Percentiles rank a stretch among this genome's conserved stretches.
These are phyloP conservation scores for Silurus glanis DNA, from an alignment of 2,113 vertebrate species.

Conservation along the genomic window DNA sequence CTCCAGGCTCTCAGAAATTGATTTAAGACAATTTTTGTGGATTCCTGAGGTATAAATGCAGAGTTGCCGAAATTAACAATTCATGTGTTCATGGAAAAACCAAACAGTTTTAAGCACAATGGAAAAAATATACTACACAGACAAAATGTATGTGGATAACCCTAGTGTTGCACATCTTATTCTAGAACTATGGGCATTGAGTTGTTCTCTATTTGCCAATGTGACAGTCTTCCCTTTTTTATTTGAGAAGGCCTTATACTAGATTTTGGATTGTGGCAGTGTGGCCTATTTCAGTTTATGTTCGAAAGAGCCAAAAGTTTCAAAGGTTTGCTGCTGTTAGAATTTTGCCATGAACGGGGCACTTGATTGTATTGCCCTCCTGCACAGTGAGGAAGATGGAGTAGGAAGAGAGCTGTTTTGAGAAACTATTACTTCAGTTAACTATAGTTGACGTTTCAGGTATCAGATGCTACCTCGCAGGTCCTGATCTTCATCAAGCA, in stretches of 20 bases:
- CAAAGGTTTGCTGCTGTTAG: neutral
- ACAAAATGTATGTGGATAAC: neutral
- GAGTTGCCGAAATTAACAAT: neutral
- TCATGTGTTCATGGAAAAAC: neutral
- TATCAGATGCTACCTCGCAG: neutral
- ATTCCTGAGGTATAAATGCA: neutral
- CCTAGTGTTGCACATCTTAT: too few relatives aligned
- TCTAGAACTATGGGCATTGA: neutral
- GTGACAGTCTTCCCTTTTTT: neutral
- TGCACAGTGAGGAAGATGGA: neutral
- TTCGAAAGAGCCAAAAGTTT: too few relatives aligned
- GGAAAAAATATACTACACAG: neutral
- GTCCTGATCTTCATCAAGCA: neutral
- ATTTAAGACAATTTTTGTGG: neutral
- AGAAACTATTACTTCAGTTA: neutral
- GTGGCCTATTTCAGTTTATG: too few relatives aligned
- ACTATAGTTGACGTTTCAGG: neutral
- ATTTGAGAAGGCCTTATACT: neutral
- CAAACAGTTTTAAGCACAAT: neutral
- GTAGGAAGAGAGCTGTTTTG: neutral
- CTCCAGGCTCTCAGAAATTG: neutral
- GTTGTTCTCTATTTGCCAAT: neutral
- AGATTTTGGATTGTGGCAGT: neutral
- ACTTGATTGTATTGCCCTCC: neutral
- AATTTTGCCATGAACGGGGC: neutral